Base-by-base conservation (phyloP, 2,888 invertebrate species). In the Macrosiphum euphorbiae region DNA sequence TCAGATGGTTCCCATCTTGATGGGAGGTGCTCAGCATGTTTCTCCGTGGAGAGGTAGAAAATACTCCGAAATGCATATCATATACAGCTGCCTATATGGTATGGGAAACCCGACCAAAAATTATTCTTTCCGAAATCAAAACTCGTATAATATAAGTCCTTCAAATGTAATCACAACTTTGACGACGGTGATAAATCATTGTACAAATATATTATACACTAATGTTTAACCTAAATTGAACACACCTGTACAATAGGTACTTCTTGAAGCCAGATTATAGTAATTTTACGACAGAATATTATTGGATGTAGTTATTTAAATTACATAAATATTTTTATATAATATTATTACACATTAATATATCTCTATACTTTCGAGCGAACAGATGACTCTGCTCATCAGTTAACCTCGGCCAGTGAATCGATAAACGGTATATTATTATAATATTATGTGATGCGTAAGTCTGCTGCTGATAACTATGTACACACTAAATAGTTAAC, bases 11-110 rank as follows among this genome's bases (percentile, higher is more conserved):
- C 20, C 35, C 50, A 3, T 87, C n/a, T 8, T 50, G 85, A 52
- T 87, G 87, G 50, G 87, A 50, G 87, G 87, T 11, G n/a, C 87
- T 88, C 87, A 52, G 50, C 87, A n/a, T 88, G 87, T 47, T 88
- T n/a, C n/a, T 88, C 87, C 20, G 20, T 4, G 10, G 10, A 52
- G 88, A 88, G 10, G 24, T 52, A 35, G 10, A 50, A 52, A 52
- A 52, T 28, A 85, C 35, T 35, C 78, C 35, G 78, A 78, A 78
- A 35, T 20, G 5, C 20, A 78, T 78, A 78, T 35, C 3, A 24
- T 55, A 35, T 78, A 67, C 16, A 78, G 20, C 78, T 35, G n/a
- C n/a, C n/a, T n/a, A 24, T 67, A 55, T 5, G 13, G 16, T 52
- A 52, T 50, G 8, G 50, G 11, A 20, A 28, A 78, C 20, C 78